Conservation (phyloP, 2,113 vertebrate genomes). For the Galemys pyrenaicus region DNA sequence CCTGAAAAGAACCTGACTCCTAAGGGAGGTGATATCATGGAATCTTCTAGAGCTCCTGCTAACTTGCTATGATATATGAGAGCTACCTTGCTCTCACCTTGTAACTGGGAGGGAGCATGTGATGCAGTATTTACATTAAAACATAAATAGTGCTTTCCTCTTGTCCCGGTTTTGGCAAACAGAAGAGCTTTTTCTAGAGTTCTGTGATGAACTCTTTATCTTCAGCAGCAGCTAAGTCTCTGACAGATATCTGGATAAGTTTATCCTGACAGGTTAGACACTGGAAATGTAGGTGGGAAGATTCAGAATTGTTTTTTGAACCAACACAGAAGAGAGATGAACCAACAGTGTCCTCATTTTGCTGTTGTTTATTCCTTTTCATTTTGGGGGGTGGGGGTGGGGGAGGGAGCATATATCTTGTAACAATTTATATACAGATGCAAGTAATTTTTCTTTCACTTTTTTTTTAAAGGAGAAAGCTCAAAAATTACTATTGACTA, state of each 20-base stretch:
- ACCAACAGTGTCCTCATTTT: not conserved
- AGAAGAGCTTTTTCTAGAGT: not conserved
- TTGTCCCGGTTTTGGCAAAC: not conserved
- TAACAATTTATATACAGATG: slow-evolving; percentile 25
- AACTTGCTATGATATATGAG: not conserved
- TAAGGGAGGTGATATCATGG: not conserved
- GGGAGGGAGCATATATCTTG: not conserved
- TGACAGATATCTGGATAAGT: not conserved
- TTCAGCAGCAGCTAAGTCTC: not conserved
- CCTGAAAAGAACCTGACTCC: not conserved
- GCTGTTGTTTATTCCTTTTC: not conserved
- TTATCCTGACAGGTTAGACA: not conserved
- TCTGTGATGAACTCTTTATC: not conserved
- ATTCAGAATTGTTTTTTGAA: slow-evolving; percentile 21
- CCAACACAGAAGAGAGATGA: not conserved
- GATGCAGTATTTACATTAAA: slow-evolving; percentile 30
- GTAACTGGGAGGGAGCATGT: slow-evolving; percentile 14
- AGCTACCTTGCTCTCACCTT: not conserved
- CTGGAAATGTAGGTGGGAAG: not conserved
- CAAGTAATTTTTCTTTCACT: slow-evolving; percentile 18
- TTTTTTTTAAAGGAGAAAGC: not conserved
- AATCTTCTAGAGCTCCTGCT: not conserved
- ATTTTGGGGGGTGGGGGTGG: not conserved
- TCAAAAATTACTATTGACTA: slow-evolving; percentile 9
- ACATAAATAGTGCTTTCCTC: slow-evolving; percentile 27